Conservation (phyloP, 1,140 invertebrate genomes). For the Pseudomyrmex dendroicus region DNA sequence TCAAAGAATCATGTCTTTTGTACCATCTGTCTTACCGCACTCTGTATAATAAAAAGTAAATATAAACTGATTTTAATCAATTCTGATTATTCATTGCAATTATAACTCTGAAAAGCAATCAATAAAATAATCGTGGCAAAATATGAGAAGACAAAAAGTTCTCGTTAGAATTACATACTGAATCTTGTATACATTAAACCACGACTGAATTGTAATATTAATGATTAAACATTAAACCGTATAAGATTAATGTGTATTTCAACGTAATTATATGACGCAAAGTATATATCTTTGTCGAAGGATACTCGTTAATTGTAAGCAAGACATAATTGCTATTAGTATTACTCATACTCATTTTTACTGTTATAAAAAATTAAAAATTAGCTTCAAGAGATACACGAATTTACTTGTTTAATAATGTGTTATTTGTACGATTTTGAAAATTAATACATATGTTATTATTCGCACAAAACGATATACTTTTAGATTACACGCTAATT, state of each 20-base stretch:
- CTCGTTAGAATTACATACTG: not conserved
- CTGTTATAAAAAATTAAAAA: not conserved
- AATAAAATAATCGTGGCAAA: not conserved
- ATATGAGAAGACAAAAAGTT: too few relatives aligned
- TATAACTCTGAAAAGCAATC: constrained; percentile 51
- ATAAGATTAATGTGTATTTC: constrained; percentile 16
- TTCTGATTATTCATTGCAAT: constrained; percentile 40
- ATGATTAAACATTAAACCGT: constrained; percentile 7
- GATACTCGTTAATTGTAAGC: not conserved
- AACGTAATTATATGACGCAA: constrained; percentile 28
- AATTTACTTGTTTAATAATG: too few relatives aligned
- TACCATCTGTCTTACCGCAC: too few relatives aligned
- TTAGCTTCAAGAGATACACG: not conserved
- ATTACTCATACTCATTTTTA: constrained; percentile 18
- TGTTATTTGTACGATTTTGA: too few relatives aligned
- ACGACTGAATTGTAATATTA: constrained; percentile 22
- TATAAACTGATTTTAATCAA: not conserved
- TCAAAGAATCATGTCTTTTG: too few relatives aligned
- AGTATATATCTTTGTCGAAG: constrained; percentile 3
- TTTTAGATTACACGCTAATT: not conserved
- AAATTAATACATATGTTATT: not conserved
- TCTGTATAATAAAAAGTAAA: too few relatives aligned
- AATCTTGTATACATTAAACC: not conserved
- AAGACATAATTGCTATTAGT: not conserved
- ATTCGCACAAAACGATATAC: not conserved